Evolutionary conservation across 2,797 vertebrate genomes (phyloP).

Genomic region (Phrynocephalus forsythii): DNA sequence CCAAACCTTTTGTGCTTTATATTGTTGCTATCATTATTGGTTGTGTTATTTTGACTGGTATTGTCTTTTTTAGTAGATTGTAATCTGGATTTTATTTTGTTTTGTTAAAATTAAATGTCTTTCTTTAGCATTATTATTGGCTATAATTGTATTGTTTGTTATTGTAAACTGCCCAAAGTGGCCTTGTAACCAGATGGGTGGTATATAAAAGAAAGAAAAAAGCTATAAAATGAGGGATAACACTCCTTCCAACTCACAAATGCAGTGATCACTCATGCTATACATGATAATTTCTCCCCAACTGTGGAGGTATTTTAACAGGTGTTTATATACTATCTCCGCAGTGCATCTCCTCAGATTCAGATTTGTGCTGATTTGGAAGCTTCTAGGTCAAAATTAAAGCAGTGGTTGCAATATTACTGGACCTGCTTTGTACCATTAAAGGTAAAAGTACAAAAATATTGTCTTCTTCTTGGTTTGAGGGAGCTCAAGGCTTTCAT

Average conservation of each 20-base stretch:
- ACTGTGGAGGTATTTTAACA: neutral
- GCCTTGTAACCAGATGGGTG: too few relatives aligned
- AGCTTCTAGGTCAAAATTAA: conserved; percentile 7
- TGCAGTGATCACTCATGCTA: neutral
- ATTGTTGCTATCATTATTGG: too few relatives aligned
- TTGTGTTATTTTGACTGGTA: too few relatives aligned
- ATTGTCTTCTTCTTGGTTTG: neutral
- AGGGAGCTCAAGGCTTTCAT: neutral
- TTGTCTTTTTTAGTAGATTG: too few relatives aligned
- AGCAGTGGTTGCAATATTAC: neutral
- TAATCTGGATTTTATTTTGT: too few relatives aligned
- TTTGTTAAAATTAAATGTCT: too few relatives aligned
- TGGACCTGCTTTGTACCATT: neutral
- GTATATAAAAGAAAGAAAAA: too few relatives aligned
- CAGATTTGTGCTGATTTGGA: neutral
- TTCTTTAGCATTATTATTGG: too few relatives aligned
- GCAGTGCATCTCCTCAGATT: neutral
- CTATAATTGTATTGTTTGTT: too few relatives aligned
- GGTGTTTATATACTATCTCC: neutral
- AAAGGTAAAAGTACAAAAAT: neutral
- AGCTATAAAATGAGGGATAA: neutral
- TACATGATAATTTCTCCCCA: neutral
- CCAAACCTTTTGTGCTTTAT: too few relatives aligned
- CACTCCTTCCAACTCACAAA: conserved; percentile 7
- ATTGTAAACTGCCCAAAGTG: too few relatives aligned